Evolutionary conservation across 2,113 vertebrate species (phyloP).

Genomic region (Prunella himalayana): DNA sequence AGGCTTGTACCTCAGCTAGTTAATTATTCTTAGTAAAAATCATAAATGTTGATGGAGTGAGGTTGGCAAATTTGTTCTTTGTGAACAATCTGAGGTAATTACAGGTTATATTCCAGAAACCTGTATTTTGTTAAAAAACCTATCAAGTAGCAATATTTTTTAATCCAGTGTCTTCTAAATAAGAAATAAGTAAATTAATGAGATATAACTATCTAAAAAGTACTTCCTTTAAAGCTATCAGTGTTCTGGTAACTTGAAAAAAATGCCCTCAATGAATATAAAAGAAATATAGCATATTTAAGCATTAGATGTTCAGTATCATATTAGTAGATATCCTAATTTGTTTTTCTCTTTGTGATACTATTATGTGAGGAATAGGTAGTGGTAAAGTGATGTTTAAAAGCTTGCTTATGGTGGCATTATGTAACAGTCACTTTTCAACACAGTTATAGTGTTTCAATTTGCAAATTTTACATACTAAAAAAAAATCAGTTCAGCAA

Average conservation of each 20-base stretch:
- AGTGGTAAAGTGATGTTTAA: constrained; percentile 7
- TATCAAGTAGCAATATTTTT: not conserved
- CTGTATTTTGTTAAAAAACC: not conserved
- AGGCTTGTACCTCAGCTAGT: not conserved
- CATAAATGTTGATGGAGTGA: not conserved
- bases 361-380: not conserved
- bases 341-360: not conserved
- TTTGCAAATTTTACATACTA: constrained; percentile 71
- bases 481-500: constrained; percentile 44
- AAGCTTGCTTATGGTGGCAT: constrained; percentile 38
- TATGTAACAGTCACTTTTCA: constrained; percentile 61
- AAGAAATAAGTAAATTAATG: not conserved
- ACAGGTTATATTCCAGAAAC: not conserved
- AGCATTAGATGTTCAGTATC: not conserved
- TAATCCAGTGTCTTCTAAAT: not conserved
- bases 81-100: not conserved
- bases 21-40: not conserved
- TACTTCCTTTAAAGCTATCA: not conserved
- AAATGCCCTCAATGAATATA: not conserved
- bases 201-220: not conserved
- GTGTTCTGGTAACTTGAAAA: not conserved
- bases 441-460: constrained; percentile 63
- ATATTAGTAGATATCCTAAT: not conserved
- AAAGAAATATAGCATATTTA: not conserved
- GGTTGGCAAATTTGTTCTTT: not conserved